Conservation (phyloP, 2,113 vertebrate species). For the Rana temporaria region DNA sequence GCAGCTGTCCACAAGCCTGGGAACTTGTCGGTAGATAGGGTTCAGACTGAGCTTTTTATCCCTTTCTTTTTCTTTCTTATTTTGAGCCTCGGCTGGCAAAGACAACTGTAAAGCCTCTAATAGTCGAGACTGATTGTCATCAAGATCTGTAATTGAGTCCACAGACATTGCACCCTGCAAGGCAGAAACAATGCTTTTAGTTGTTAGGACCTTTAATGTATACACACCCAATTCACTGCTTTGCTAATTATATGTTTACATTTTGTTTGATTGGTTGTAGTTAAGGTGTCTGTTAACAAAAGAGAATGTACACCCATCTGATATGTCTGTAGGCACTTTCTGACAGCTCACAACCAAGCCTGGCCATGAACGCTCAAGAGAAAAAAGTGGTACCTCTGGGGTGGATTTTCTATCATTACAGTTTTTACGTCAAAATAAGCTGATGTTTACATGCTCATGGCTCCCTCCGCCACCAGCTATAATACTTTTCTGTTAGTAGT, state of each 20-base stretch:
- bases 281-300: no score
- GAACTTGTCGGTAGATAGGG: conserved; percentile 96
- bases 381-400: no score
- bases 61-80: conserved; percentile 87
- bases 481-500: no score
- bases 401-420: no score
- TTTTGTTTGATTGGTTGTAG: no score
- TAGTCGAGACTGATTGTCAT: conserved; percentile 92
- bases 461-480: no score
- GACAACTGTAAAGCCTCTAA: conserved; percentile 97
- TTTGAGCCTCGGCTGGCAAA: conserved; percentile 86
- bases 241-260: not conserved
- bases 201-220: not conserved
- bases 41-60: conserved; percentile 97
- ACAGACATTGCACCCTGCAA: conserved; percentile 95
- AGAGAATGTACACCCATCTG: no score
- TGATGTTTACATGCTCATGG: no score
- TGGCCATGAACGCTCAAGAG: no score
- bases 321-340: no score
- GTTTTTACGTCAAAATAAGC: no score
- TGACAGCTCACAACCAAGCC: no score
- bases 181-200: conserved; percentile 40
- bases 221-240: not conserved
- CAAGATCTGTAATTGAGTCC: conserved; percentile 97
- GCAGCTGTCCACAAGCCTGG: conserved; percentile 92